Conservation (phyloP, 2,888 invertebrate species). For the Orthosia gracilis region DNA sequence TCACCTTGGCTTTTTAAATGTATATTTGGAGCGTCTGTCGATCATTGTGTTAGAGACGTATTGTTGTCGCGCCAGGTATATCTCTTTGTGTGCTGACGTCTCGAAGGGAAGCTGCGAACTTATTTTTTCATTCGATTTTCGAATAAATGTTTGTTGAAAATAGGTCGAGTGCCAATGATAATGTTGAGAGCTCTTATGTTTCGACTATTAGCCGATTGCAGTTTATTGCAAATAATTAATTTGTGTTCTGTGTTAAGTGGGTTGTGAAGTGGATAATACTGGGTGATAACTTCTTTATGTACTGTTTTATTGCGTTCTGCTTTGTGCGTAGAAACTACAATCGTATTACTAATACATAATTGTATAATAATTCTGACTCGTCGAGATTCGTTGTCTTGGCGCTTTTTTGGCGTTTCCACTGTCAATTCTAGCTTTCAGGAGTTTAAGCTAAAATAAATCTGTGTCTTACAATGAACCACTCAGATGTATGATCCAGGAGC, state of each 20-base stretch:
- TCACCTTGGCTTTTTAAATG: conserved; percentile 56
- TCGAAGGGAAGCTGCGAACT: conserved; percentile 35
- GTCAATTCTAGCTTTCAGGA: too few relatives aligned
- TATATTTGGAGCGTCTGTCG: conserved; percentile 58
- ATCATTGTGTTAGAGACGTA: conserved; percentile 59
- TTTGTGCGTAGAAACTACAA: neutral
- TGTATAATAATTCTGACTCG: neutral
- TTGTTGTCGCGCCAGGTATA: conserved; percentile 46
- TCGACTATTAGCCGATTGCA: conserved; percentile 44
- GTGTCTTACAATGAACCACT: too few relatives aligned
- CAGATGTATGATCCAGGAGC: too few relatives aligned
- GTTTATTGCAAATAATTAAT: conserved; percentile 48
- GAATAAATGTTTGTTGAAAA: conserved; percentile 51
- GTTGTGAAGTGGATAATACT: conserved; percentile 32
- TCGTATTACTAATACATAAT: neutral
- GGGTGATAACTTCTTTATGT: conserved; percentile 25
- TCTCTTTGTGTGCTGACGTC: conserved; percentile 34
- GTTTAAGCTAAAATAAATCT: too few relatives aligned
- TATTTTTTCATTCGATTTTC: conserved; percentile 23
- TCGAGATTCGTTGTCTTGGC: too few relatives aligned
- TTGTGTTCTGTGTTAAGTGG: conserved; percentile 49
- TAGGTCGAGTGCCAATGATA: conserved; percentile 56
- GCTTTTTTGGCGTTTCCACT: too few relatives aligned
- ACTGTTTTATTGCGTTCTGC: conserved; percentile 27
- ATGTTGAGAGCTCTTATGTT: conserved; percentile 37